phyloP scores from a whole-genome alignment of 2,113 vertebrate species.

The Prionailurus bengalensis region DNA sequence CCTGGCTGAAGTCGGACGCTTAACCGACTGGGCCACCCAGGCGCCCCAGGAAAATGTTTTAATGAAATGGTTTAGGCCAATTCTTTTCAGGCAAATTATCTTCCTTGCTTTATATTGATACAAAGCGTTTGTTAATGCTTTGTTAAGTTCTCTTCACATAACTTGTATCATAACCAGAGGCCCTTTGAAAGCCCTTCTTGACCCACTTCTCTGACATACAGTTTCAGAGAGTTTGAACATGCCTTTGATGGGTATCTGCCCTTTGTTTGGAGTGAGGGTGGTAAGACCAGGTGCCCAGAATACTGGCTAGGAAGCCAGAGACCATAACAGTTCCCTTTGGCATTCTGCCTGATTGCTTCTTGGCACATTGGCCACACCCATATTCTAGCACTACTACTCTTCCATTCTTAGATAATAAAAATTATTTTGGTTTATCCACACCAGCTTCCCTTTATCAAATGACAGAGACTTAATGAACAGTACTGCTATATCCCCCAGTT shows the following conservation, averaged over 20 bases:
- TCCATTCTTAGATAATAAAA: neutral
- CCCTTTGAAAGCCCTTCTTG: neutral
- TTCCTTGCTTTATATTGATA: neutral
- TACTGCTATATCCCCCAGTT: neutral
- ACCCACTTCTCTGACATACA: neutral
- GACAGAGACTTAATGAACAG: neutral
- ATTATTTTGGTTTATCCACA: neutral
- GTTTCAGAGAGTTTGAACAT: neutral
- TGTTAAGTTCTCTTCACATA: neutral
- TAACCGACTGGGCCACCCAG: too few relatives aligned
- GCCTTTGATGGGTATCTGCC: neutral
- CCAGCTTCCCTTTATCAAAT: constrained; percentile 6
- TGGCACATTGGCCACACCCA: neutral
- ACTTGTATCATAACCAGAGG: neutral
- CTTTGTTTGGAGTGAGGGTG: neutral
- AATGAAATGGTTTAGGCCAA: neutral
- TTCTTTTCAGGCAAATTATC: neutral
- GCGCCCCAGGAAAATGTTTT: neutral
- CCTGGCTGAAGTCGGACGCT: too few relatives aligned
- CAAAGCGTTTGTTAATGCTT: neutral
- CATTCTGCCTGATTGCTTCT: neutral
- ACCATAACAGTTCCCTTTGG: neutral
- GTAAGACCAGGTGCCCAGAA: neutral
- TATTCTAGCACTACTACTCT: neutral
- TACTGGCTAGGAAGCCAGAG: neutral